A percentile compares a stretch with the other conserved stretches of the same genome.
Evolutionary conservation across 1,140 invertebrate genomes (phyloP).

Genomic region (Araneus ventricosus): DNA sequence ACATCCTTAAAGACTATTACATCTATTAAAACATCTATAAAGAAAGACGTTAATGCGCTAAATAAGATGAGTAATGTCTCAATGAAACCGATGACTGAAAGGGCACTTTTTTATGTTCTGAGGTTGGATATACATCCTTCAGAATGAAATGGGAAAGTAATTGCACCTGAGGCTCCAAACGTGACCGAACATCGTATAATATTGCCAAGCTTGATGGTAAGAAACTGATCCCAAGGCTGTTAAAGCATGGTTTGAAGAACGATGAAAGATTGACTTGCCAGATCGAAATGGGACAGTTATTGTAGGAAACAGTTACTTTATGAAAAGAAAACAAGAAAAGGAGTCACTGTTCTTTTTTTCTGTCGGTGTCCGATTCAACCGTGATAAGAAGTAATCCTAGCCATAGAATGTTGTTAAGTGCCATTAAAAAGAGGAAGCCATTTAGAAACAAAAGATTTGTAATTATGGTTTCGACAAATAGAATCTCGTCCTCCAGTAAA

Average conservation of each 20-base stretch:
- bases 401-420: neutral
- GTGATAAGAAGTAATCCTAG: neutral
- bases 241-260: neutral
- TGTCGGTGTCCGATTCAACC: too few relatives aligned
- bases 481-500: too few relatives aligned
- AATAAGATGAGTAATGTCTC: constrained; percentile 8
- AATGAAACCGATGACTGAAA: constrained; percentile 6
- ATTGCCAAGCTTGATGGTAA: neutral
- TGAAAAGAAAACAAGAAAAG: neutral
- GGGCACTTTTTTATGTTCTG: neutral
- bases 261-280: neutral
- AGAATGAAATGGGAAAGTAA: neutral
- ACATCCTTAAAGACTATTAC: neutral
- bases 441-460: neutral
- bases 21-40: neutral
- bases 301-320: neutral
- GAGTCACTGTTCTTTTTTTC: too few relatives aligned
- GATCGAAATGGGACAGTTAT: neutral
- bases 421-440: neutral
- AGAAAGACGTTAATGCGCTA: neutral
- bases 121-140: neutral
- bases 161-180: constrained; percentile 22
- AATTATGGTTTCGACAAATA: too few relatives aligned
- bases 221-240: neutral
- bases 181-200: constrained; percentile 3